Evolutionary conservation across 2,888 invertebrate species (phyloP).

Genomic region (Dorcus hopei): DNA sequence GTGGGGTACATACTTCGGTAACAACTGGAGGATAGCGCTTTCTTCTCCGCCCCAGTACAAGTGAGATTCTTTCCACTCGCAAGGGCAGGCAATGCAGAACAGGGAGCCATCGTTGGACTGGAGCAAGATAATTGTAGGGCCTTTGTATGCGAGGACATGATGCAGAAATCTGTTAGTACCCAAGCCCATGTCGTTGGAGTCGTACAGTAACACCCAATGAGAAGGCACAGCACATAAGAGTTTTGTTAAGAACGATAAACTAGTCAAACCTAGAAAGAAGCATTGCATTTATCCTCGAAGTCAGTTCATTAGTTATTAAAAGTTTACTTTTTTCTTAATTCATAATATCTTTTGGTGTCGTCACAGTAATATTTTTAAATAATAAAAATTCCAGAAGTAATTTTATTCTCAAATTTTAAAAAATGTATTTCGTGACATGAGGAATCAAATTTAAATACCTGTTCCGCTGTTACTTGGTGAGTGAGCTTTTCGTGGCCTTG

Average conservation of each 20-base stretch:
- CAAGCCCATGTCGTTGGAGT: conserved; percentile 80
- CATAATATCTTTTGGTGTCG: no score
- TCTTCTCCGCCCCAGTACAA: conserved; percentile 83
- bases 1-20: conserved; percentile 60
- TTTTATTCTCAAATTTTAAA: neutral
- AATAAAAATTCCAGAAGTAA: neutral
- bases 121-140: conserved; percentile 63
- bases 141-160: conserved; percentile 78
- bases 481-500: conserved; percentile 43
- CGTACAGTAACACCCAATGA: conserved; percentile 84
- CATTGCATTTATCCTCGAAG: neutral
- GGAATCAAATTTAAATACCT: conserved; percentile 28
- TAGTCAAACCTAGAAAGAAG: conserved; percentile 35
- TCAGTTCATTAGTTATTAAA: no score
- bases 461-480: conserved; percentile 46
- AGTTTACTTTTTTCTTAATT: no score
- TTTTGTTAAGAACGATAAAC: conserved; percentile 58
- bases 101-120: conserved; percentile 59
- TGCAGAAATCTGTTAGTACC: conserved; percentile 81
- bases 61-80: conserved; percentile 84
- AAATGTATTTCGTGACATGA: no score
- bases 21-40: conserved; percentile 71
- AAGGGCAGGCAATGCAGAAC: conserved; percentile 72
- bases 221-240: conserved; percentile 66
- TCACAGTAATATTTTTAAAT: neutral